A percentile compares a stretch with the other conserved stretches of the same genome.
phyloP scores from a whole-genome alignment of 1,140 invertebrate genomes.

The Eupeodes corollae region DNA sequence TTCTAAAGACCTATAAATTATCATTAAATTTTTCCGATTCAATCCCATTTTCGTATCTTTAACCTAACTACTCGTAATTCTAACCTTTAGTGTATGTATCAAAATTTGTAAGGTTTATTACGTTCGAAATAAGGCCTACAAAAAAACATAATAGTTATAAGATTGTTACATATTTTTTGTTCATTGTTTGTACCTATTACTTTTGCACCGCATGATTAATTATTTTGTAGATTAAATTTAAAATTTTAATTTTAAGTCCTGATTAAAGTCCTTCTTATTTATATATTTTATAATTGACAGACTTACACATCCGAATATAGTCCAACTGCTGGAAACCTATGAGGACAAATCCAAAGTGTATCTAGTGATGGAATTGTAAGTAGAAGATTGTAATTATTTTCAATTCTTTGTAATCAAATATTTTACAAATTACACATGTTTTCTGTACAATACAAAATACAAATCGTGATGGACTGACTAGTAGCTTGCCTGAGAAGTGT shows the following conservation, averaged over 20 bases:
- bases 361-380: slow-evolving; percentile 97
- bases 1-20: too few relatives aligned
- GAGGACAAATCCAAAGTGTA: slow-evolving; percentile 97
- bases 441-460: too few relatives aligned
- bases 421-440: too few relatives aligned
- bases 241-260: background rate
- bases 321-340: slow-evolving; percentile 94
- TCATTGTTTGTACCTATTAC: background rate
- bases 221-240: background rate
- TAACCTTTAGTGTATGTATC: too few relatives aligned
- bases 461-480: too few relatives aligned
- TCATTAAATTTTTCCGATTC: too few relatives aligned
- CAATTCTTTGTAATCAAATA: background rate
- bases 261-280: background rate
- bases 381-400: slow-evolving; percentile 21
- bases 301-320: slow-evolving; percentile 97
- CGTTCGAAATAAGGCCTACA: too few relatives aligned
- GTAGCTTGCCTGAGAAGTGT: too few relatives aligned
- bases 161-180: too few relatives aligned
- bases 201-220: background rate
- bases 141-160: background rate
- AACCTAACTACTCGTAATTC: too few relatives aligned
- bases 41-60: too few relatives aligned
- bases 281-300: slow-evolving; percentile 42
- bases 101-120: too few relatives aligned